Evolutionary conservation across 1,140 invertebrate genomes (phyloP).

Genomic region (Episyrphus balteatus): DNA sequence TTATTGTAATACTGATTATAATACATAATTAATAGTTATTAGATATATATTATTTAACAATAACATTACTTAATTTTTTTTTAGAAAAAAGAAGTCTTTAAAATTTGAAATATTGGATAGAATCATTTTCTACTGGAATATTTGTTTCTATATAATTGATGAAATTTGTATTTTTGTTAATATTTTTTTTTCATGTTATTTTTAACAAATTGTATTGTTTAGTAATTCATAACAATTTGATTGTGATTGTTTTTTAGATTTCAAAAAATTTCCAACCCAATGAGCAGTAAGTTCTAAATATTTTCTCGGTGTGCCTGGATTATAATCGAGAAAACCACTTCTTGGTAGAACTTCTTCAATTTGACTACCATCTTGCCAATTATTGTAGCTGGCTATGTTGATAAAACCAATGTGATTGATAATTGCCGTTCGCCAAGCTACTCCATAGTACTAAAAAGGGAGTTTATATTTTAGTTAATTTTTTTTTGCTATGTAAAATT

Average conservation of each 20-base stretch:
- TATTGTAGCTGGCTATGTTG: conserved; percentile 49
- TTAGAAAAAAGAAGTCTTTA: too few relatives aligned
- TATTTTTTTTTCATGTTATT: not conserved
- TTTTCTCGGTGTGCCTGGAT: conserved; percentile 44
- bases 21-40: too few relatives aligned
- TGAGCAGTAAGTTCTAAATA: conserved; percentile 48
- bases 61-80: too few relatives aligned
- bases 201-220: conserved; percentile 35
- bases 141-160: not conserved
- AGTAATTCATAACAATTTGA: conserved; percentile 29
- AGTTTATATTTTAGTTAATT: not conserved
- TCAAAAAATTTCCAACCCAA: conserved; percentile 44
- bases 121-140: too few relatives aligned
- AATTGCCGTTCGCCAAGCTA: conserved; percentile 45
- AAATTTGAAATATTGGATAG: too few relatives aligned
- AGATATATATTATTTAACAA: too few relatives aligned
- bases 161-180: not conserved
- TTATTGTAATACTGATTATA: too few relatives aligned
- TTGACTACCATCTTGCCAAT: conserved; percentile 51
- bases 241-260: conserved; percentile 24
- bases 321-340: conserved; percentile 44
- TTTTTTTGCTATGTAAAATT: not conserved
- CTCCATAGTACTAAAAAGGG: conserved; percentile 39
- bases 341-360: conserved; percentile 47
- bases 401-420: conserved; percentile 40